phyloP scores from a whole-genome alignment of 2,888 invertebrate genomes.

The Thereva nobilitata region DNA sequence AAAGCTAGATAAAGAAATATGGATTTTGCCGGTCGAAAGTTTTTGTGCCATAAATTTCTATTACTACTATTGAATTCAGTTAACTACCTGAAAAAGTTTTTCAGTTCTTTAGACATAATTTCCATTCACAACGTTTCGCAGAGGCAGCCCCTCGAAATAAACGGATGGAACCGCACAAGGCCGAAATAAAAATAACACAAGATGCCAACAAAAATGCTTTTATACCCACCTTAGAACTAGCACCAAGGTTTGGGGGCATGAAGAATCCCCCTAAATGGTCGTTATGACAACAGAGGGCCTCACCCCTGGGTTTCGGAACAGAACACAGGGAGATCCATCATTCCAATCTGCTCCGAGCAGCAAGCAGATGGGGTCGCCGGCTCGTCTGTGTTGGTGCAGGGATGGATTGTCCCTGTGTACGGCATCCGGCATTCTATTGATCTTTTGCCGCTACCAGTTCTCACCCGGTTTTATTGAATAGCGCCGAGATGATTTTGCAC shows the following conservation, averaged over 20 bases:
- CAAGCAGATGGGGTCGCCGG: conserved; percentile 1
- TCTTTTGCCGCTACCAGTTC: conserved; percentile 31
- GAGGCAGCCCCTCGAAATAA: conserved; percentile 22
- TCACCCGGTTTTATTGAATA: conserved; percentile 26
- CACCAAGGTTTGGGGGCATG: background rate
- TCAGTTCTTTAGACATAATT: conserved; percentile 29
- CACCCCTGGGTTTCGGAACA: background rate
- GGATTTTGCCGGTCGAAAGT: conserved; percentile 5
- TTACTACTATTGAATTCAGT: conserved; percentile 14
- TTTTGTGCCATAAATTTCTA: conserved; percentile 11
- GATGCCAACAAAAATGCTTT: conserved; percentile 25
- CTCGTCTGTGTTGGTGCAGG: background rate
- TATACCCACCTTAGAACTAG: conserved; percentile 24
- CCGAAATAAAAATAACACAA: conserved; percentile 33
- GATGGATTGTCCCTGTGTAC: conserved; percentile 3
- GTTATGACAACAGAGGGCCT: conserved; percentile 22
- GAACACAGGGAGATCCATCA: too few relatives aligned
- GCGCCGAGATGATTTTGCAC: conserved; percentile 27
- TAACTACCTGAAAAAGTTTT: conserved; percentile 27
- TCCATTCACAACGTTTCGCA: conserved; percentile 12
- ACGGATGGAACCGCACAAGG: conserved; percentile 28
- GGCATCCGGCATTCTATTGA: conserved; percentile 33
- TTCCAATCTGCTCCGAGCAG: too few relatives aligned
- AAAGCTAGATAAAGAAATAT: conserved; percentile 14
- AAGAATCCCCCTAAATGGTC: conserved; percentile 8